Evolutionary conservation across 2,888 invertebrate genomes (phyloP).

Genomic region (Brenthis daphne): DNA sequence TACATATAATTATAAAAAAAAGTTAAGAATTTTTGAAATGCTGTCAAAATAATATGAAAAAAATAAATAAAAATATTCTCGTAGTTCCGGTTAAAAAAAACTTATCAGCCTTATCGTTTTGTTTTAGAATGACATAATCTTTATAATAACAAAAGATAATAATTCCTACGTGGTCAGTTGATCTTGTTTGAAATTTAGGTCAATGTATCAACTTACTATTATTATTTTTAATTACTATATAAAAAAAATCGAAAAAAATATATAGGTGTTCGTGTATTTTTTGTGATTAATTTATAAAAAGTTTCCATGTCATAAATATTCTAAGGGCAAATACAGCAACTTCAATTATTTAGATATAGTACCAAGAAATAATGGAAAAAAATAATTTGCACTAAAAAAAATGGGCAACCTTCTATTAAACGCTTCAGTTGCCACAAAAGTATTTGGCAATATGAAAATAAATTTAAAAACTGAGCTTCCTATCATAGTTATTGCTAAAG

Average conservation of each 20-base stretch:
- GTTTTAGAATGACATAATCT: conserved; percentile 12
- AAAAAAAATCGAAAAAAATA: background rate
- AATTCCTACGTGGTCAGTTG: background rate
- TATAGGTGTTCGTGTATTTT: background rate
- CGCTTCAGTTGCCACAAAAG: conserved; percentile 34
- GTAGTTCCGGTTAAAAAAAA: conserved; percentile 10
- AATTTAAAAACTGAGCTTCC: conserved; percentile 24
- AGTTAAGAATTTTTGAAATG: too few relatives aligned
- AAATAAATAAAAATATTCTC: conserved; percentile 13
- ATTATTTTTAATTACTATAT: background rate
- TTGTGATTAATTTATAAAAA: too few relatives aligned
- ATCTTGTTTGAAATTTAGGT: conserved; percentile 22
- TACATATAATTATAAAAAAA: too few relatives aligned
- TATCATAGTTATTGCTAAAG: conserved; percentile 31
- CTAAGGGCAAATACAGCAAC: conserved; percentile 1
- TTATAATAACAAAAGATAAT: conserved; percentile 10
- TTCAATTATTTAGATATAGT: background rate
- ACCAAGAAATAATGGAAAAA: conserved; percentile 30
- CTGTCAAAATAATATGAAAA: background rate
- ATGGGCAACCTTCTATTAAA: conserved; percentile 31
- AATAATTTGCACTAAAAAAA: conserved; percentile 20
- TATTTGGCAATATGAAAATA: conserved; percentile 32
- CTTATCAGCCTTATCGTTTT: conserved; percentile 20
- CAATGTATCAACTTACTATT: conserved; percentile 4
- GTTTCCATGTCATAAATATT: background rate